Evolutionary conservation across 2,888 invertebrate species (phyloP).

Genomic region (Penaeus monodon): DNA sequence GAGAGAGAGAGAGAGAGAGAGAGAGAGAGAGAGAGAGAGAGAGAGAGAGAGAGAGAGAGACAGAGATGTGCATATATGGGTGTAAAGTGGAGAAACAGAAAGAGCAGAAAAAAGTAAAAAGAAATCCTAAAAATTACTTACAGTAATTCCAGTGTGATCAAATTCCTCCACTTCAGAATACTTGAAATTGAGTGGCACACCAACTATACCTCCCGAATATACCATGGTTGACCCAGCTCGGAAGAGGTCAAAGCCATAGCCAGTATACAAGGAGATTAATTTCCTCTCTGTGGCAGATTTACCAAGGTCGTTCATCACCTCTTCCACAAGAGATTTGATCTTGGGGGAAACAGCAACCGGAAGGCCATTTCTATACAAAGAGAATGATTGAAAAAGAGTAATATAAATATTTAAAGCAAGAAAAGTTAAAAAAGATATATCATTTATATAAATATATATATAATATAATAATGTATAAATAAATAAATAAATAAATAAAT

Average conservation of each 20-base stretch:
- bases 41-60: constrained; percentile 2
- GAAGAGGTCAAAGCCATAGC: constrained; percentile 48
- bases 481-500: too few relatives aligned
- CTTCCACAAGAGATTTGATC: constrained; percentile 2
- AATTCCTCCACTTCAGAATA: constrained; percentile 19
- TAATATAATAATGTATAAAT: too few relatives aligned
- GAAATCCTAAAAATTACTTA: constrained; percentile 24
- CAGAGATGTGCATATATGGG: neutral
- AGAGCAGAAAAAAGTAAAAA: neutral
- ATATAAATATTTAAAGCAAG: neutral
- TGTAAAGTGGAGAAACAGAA: neutral
- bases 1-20: constrained; percentile 2
- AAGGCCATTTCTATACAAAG: constrained; percentile 17
- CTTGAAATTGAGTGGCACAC: constrained; percentile 29
- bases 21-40: neutral
- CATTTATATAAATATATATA: too few relatives aligned
- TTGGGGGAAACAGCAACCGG: neutral
- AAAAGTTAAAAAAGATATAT: too few relatives aligned
- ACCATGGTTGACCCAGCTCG: constrained; percentile 29
- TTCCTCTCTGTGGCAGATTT: neutral
- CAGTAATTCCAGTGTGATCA: constrained; percentile 31
- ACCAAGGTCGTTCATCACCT: constrained; percentile 30
- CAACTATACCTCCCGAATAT: constrained; percentile 3
- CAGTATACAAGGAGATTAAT: neutral
- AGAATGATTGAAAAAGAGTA: neutral